A percentile compares a stretch with the other conserved stretches of the same genome.
Conservation (phyloP, 2,888 invertebrate species). For the Drosophila nigritarsus region DNA sequence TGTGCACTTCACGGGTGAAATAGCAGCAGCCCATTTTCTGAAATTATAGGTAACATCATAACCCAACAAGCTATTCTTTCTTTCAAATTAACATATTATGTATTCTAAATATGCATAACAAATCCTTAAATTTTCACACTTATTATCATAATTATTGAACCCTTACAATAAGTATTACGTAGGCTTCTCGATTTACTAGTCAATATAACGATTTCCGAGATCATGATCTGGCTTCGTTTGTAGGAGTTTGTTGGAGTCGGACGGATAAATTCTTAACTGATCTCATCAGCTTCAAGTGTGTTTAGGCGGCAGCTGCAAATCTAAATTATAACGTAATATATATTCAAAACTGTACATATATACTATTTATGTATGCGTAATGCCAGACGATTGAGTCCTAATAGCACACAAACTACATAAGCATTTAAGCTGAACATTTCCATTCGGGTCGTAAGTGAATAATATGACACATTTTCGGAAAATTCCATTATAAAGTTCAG, state of each 20-base stretch:
- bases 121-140: slow-evolving; percentile 18
- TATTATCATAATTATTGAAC: slow-evolving; percentile 17
- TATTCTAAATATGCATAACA: slow-evolving; percentile 6
- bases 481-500: too few relatives aligned
- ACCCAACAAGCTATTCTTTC: background rate
- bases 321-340: too few relatives aligned
- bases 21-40: slow-evolving; percentile 52
- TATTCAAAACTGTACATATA: too few relatives aligned
- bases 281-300: background rate
- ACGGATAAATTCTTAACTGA: background rate
- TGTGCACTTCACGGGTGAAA: slow-evolving; percentile 73
- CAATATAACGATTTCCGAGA: background rate
- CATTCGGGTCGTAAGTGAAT: too few relatives aligned
- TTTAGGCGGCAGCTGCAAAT: background rate
- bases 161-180: background rate
- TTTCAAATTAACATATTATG: slow-evolving; percentile 1
- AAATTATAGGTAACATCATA: background rate
- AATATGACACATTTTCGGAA: too few relatives aligned
- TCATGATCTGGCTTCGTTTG: background rate
- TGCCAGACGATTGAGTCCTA: too few relatives aligned
- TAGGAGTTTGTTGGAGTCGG: background rate
- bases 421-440: too few relatives aligned
- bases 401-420: too few relatives aligned
- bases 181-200: background rate
- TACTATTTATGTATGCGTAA: too few relatives aligned